These are phyloP conservation scores for Drosophila mulleri DNA, from an alignment of 2,888 invertebrate genomes.

Conservation along the genomic window DNA sequence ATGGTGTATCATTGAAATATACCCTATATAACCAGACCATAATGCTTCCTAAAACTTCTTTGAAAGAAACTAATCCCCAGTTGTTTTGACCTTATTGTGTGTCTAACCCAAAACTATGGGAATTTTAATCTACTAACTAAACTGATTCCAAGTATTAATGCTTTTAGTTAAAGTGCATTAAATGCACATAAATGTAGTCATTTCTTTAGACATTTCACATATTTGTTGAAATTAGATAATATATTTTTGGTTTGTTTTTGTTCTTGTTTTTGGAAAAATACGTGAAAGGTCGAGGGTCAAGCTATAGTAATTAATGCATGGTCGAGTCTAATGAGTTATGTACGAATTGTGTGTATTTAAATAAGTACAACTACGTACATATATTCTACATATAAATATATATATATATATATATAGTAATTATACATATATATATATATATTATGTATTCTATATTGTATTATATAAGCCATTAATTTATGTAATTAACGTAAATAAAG, in stretches of 20 bases:
- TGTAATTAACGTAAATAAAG: conserved; percentile 74
- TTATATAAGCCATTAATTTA: conserved; percentile 74
- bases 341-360: conserved; percentile 73
- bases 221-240: conserved; percentile 51
- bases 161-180: conserved; percentile 76
- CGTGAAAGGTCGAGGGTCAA: conserved; percentile 8
- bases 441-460: conserved; percentile 42
- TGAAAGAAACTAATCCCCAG: conserved; percentile 37
- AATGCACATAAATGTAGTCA: conserved; percentile 78
- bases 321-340: conserved; percentile 40
- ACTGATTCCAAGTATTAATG: conserved; percentile 63
- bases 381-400: conserved; percentile 51
- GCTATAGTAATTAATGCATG: conserved; percentile 12
- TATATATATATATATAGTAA: conserved; percentile 20
- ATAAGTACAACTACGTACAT: conserved; percentile 57
- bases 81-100: conserved; percentile 6
- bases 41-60: conserved; percentile 60
- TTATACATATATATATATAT: conserved; percentile 31
- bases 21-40: conserved; percentile 25
- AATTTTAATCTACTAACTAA: conserved; percentile 31
- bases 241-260: conserved; percentile 11
- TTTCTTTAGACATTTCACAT: conserved; percentile 54
- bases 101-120: conserved; percentile 14
- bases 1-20: conserved; percentile 16
- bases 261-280: not conserved